Evolutionary conservation across 2,888 invertebrate species (phyloP).

Genomic region (Endomychus coccineus): DNA sequence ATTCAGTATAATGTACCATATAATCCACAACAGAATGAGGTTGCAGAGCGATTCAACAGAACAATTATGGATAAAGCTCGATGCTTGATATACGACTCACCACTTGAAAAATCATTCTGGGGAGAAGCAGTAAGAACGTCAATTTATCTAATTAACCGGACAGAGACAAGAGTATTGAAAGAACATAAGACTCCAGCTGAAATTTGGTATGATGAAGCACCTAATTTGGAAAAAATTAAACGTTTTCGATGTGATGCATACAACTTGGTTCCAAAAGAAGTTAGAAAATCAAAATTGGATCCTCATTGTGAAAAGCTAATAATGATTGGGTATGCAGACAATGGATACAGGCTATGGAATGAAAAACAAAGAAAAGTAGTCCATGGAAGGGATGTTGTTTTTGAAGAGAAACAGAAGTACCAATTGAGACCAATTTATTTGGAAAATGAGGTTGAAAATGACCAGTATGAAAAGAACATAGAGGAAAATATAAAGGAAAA

Average conservation of each 20-base stretch:
- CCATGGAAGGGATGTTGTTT: constrained; percentile 23
- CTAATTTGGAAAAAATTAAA: constrained; percentile 22
- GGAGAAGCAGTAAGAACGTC: constrained; percentile 16
- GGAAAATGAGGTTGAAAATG: no score
- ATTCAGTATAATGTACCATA: constrained; percentile 18
- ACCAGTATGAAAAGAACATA: no score
- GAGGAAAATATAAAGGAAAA: no score
- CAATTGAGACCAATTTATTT: no score
- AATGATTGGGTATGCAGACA: constrained; percentile 18
- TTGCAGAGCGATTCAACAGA: constrained; percentile 15
- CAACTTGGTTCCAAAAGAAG: constrained; percentile 19
- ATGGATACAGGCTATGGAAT: constrained; percentile 25
- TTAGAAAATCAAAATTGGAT: constrained; percentile 18
- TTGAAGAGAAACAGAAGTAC: no score
- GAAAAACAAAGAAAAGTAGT: constrained; percentile 15
- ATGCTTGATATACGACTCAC: constrained; percentile 20
- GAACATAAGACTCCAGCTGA: constrained; percentile 20
- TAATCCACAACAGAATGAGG: constrained; percentile 12
- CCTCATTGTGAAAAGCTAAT: constrained; percentile 12
- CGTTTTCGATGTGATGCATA: constrained; percentile 25
- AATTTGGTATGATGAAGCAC: constrained; percentile 21
- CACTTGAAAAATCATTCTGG: constrained; percentile 17
- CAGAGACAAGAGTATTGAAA: constrained; percentile 5
- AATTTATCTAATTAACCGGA: constrained; percentile 12
- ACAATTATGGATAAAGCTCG: constrained; percentile 20